Evolutionary conservation across 2,797 vertebrate genomes (phyloP).

Genomic region (Cheirogaleus major): DNA sequence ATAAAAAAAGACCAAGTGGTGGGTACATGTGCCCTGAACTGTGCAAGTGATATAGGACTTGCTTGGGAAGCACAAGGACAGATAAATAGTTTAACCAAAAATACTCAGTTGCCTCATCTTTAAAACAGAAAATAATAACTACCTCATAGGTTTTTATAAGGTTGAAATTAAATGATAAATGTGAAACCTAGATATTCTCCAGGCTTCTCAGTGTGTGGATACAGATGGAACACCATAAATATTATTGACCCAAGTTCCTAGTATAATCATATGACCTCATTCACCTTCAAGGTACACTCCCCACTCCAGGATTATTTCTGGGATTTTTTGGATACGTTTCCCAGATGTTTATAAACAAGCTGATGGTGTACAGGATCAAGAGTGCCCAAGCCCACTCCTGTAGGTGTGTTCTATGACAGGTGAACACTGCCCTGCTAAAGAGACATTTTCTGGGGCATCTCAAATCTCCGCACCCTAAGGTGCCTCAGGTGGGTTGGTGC

Average conservation of each 20-base stretch:
- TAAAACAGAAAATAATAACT: not conserved
- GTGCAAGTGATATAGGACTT: too few relatives aligned
- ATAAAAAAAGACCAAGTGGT: not conserved
- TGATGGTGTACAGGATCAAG: accelerated
- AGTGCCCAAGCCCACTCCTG: accelerated
- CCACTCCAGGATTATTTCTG: not conserved
- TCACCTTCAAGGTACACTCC: not conserved
- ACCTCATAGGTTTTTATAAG: not conserved
- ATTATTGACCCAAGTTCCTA: not conserved
- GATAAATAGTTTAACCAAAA: not conserved
- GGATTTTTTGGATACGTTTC: not conserved
- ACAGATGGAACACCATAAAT: not conserved
- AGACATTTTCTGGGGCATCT: not conserved
- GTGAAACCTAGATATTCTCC: not conserved
- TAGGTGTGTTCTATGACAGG: too few relatives aligned
- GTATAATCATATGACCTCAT: not conserved
- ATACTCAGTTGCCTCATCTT: not conserved
- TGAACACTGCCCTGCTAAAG: not conserved
- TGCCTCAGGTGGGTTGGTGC: accelerated
- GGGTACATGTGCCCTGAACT: accelerated
- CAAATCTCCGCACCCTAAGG: not conserved
- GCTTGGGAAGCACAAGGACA: not conserved
- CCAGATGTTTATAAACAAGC: too few relatives aligned
- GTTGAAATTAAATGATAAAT: not conserved
- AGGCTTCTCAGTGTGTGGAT: not conserved